Evolutionary conservation across 2,888 invertebrate genomes (phyloP).

Genomic region (Myopa testacea): DNA sequence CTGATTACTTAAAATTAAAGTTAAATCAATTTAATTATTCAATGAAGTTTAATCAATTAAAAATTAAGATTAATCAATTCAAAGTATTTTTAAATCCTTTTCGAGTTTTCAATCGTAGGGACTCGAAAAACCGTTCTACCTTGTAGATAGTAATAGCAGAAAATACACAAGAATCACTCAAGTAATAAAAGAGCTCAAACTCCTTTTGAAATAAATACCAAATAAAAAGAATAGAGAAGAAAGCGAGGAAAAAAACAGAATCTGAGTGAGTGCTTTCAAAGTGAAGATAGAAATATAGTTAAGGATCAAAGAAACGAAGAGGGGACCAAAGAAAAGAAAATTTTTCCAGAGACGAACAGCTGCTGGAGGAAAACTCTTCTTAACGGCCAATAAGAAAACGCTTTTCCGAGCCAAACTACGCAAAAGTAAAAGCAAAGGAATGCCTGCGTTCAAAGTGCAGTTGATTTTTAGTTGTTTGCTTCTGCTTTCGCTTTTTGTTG

Average conservation of each 20-base stretch:
- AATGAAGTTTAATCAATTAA: not conserved
- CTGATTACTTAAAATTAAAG: not conserved
- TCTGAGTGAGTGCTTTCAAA: not conserved
- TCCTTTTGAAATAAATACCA: not conserved
- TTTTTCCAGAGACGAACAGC: constrained; percentile 23
- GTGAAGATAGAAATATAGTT: not conserved
- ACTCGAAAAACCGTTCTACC: not conserved
- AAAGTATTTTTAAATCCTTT: not conserved
- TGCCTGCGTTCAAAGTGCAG: constrained; percentile 37
- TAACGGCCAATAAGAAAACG: constrained; percentile 61
- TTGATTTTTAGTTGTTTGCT: constrained; percentile 15
- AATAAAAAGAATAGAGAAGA: not conserved
- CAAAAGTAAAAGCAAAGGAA: constrained; percentile 37
- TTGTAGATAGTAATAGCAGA: not conserved
- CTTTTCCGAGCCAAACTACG: constrained; percentile 42
- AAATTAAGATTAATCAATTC: not conserved
- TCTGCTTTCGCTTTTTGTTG: not conserved
- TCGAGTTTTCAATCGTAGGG: not conserved
- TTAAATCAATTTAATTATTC: not conserved
- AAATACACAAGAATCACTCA: constrained; percentile 5
- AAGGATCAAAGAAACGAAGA: not conserved
- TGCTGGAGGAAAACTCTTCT: constrained; percentile 32
- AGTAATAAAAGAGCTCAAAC: constrained; percentile 22
- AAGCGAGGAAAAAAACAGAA: not conserved
- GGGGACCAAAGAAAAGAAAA: not conserved